These are phyloP conservation scores for Sylvicapra grimmia DNA, from an alignment of 2,113 vertebrate species.

Conservation along the genomic window DNA sequence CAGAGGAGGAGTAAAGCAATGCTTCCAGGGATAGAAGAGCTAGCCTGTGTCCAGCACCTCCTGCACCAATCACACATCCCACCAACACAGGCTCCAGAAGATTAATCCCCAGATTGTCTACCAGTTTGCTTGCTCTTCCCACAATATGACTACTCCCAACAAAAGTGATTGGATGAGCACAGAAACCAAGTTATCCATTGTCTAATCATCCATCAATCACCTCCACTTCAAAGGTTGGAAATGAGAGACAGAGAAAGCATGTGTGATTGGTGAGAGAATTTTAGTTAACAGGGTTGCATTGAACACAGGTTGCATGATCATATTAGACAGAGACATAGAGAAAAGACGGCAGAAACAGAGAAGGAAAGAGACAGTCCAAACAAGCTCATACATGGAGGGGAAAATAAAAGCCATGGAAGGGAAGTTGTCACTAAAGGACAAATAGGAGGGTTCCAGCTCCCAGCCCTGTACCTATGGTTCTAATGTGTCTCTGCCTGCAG, in stretches of 20 bases:
- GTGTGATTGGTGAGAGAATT: not conserved
- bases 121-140: not conserved
- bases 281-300: not conserved
- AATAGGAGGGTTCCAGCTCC: not conserved
- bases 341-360: not conserved
- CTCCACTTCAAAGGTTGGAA: not conserved
- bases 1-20: not conserved
- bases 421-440: too few species aligned
- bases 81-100: not conserved
- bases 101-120: not conserved
- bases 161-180: not conserved
- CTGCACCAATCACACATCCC: not conserved
- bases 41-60: not conserved
- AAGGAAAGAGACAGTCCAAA: not conserved
- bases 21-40: not conserved
- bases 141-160: not conserved
- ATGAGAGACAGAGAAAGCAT: not conserved
- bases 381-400: not conserved
- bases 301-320: not conserved
- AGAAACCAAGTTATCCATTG: not conserved
- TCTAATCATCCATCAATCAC: too few species aligned
- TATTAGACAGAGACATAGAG: not conserved
- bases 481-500: not conserved
- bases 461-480: not conserved
- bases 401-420: not conserved